Evolutionary conservation across 2,113 vertebrate species (phyloP).

Genomic region (Dinomys branickii): DNA sequence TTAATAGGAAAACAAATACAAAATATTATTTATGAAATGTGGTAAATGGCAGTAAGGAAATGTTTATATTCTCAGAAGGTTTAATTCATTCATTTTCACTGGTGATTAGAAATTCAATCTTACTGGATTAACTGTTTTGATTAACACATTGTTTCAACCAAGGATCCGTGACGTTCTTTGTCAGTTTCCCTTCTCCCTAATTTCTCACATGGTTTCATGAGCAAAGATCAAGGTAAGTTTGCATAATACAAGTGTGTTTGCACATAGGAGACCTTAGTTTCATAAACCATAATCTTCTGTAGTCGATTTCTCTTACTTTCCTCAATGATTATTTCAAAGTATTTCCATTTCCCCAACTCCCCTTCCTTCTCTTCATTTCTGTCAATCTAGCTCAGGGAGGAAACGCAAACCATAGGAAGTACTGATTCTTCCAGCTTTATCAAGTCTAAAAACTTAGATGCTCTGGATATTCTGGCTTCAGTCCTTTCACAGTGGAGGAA

Average conservation of each 20-base stretch:
- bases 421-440: background rate
- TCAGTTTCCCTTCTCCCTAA: background rate
- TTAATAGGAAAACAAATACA: background rate
- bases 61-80: background rate
- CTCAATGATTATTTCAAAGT: background rate
- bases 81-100: conserved; percentile 7
- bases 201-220: background rate
- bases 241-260: background rate
- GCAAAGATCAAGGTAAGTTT: background rate
- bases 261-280: background rate
- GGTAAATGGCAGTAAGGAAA: background rate
- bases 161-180: background rate
- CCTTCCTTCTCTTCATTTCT: background rate
- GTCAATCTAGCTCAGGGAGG: background rate
- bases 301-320: background rate
- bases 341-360: background rate
- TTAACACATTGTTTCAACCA: conserved; percentile 1
- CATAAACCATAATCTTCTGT: background rate
- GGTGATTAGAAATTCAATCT: background rate
- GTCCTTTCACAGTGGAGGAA: background rate
- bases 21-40: background rate
- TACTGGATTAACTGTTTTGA: background rate
- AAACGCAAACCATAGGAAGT: background rate
- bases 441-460: accelerated
- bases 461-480: background rate